A percentile compares a stretch with the other conserved stretches of the same genome.
These are phyloP conservation scores for Mayetiola destructor DNA, from an alignment of 2,888 invertebrate genomes.

Conservation along the genomic window DNA sequence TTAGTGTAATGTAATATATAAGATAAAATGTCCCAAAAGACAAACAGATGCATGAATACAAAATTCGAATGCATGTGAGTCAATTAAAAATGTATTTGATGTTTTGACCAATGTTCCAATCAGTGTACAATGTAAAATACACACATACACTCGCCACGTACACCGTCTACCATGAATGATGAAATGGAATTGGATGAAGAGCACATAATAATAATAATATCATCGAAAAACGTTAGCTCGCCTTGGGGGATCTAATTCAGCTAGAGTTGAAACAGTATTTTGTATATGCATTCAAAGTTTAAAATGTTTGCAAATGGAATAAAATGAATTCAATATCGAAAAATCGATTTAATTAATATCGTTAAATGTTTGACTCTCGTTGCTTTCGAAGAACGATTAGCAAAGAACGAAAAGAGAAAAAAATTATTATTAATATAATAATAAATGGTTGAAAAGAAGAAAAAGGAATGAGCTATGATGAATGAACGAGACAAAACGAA, in stretches of 20 bases:
- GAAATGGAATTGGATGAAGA: background rate
- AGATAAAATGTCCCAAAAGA: too few species aligned
- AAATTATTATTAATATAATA: constrained; percentile 4
- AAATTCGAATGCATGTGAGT: background rate
- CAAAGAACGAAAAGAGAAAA: constrained; percentile 3
- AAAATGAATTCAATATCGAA: constrained; percentile 5
- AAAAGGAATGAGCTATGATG: background rate
- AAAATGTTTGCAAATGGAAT: background rate
- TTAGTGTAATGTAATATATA: too few species aligned
- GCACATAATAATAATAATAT: constrained; percentile 1
- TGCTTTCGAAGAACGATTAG: constrained; percentile 5
- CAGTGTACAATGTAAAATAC: too few species aligned
- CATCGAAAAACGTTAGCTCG: constrained; percentile 6
- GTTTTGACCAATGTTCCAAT: too few species aligned
- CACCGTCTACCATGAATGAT: too few species aligned
- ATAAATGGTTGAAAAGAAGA: constrained; percentile 5
- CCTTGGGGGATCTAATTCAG: constrained; percentile 11
- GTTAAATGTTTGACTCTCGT: background rate
- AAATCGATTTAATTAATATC: constrained; percentile 13
- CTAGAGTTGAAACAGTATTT: background rate
- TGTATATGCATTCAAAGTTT: background rate
- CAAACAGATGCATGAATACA: background rate
- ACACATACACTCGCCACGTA: too few species aligned
- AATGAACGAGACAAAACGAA: background rate
- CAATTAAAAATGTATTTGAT: constrained; percentile 1